These are phyloP conservation scores for Ia io DNA, from an alignment of 2,113 vertebrate genomes.

Conservation along the genomic window DNA sequence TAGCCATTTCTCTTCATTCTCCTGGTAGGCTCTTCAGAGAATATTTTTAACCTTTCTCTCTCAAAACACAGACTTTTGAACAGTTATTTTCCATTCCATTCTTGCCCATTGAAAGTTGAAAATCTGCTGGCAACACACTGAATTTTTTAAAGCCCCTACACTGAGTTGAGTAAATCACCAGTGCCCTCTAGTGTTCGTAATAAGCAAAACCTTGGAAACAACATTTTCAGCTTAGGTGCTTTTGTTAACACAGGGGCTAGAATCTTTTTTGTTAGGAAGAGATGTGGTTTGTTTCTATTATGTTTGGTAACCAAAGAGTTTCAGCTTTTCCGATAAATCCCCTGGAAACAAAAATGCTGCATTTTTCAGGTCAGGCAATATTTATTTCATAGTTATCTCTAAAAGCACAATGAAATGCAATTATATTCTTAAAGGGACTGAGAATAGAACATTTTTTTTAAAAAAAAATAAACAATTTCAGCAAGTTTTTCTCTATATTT, in stretches of 20 bases:
- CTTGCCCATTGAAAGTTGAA: conserved; percentile 57
- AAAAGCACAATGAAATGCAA: conserved; percentile 40
- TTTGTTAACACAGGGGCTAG: background rate
- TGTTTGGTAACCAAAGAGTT: conserved; percentile 21
- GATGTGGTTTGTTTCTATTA: conserved; percentile 33
- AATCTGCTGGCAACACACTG: background rate
- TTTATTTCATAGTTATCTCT: conserved; percentile 39
- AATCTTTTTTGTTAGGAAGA: conserved; percentile 43
- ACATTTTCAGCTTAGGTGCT: background rate
- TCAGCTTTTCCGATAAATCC: conserved; percentile 4
- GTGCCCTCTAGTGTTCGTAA: conserved; percentile 79
- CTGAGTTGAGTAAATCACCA: conserved; percentile 71
- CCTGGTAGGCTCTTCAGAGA: conserved; percentile 5
- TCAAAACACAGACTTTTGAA: conserved; percentile 62
- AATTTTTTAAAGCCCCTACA: conserved; percentile 6
- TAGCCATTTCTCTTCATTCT: conserved; percentile 25
- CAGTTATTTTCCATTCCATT: conserved; percentile 70
- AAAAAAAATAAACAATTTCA: background rate
- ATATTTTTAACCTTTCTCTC: conserved; percentile 41
- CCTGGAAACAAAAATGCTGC: conserved; percentile 22
- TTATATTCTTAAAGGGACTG: conserved; percentile 1
- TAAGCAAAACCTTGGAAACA: rapidly evolving
- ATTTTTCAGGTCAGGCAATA: background rate
- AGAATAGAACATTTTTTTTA: conserved; percentile 9
- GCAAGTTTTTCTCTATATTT: background rate